Percentiles rank a stretch among this genome's conserved stretches.
These are phyloP conservation scores for Triplophysa bombifrons DNA, from an alignment of 2,797 vertebrate species.

Conservation along the genomic window DNA sequence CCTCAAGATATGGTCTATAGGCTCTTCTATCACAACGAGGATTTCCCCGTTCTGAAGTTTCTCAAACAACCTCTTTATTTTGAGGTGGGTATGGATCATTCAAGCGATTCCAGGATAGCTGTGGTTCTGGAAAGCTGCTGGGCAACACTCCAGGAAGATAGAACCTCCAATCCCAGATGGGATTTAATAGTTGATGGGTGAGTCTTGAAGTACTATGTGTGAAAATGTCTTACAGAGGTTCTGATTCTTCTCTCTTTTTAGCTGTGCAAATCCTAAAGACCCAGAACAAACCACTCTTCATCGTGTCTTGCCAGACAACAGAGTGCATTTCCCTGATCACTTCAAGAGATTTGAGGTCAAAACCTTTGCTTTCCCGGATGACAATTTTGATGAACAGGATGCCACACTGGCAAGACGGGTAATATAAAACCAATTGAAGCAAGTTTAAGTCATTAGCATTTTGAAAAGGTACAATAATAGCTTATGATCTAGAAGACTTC, in stretches of 20 bases:
- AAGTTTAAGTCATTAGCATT: too few species aligned
- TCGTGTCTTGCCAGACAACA: background rate
- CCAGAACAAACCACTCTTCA: slow-evolving; percentile 1
- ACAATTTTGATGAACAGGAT: background rate
- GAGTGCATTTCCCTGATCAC: slow-evolving; percentile 6
- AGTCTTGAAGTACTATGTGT: background rate
- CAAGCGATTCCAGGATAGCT: slow-evolving; percentile 4
- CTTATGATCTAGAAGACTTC: too few species aligned
- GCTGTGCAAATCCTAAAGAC: slow-evolving; percentile 14
- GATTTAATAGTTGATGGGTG: slow-evolving; percentile 41
- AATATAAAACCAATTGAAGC: background rate
- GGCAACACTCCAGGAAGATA: slow-evolving; percentile 29
- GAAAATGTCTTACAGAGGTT: background rate
- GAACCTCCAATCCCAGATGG: slow-evolving; percentile 20
- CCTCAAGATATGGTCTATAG: slow-evolving; percentile 18
- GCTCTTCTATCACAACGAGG: slow-evolving; percentile 26
- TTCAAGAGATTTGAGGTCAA: slow-evolving; percentile 40
- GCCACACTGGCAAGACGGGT: background rate
- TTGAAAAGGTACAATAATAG: too few species aligned
- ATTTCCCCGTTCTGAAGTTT: slow-evolving; percentile 28
- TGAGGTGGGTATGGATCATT: slow-evolving; percentile 30
- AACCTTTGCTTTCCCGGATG: background rate
- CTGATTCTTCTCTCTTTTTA: background rate
- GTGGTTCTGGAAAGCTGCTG: slow-evolving; percentile 30
- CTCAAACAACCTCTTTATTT: slow-evolving; percentile 36